Evolutionary conservation across 2,113 vertebrate genomes (phyloP), one percentile per base, ranked within the genome.

Genomic region (mouse (Mus musculus)): DNA sequence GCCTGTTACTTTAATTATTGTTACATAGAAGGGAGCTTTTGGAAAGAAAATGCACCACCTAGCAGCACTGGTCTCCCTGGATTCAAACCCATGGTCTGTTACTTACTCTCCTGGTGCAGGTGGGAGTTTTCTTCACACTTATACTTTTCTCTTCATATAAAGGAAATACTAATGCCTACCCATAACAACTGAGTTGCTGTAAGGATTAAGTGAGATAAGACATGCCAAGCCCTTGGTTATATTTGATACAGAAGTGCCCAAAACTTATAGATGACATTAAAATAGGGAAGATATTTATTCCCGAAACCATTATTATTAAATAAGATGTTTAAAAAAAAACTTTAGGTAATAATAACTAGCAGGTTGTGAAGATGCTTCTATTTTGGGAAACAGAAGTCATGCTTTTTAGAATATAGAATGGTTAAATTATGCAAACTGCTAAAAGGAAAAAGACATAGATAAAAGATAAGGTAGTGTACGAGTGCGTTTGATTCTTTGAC

Each of bases 381-480:
- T 85, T 88, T 92, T n/a, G 77, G 13, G 52, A 96, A 84, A 87
- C 14, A 81, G 49, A 39, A 94, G 72, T 12, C 22, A 24, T 33
- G 11, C 28, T 93, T n/a, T 80, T 92, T 88, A 75, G 52, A 88
- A 96, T 93, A 96, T 17, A 56, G 49, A 63, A 56, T 75, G n/a
- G 73, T 88, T 88, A 78, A 92, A 94, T 80, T 92, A 81, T 61
- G 36, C 26, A 49, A 71, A 85, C 63, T 4, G 0, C 19, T 69
- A 69, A 59, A 54, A 87, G 75, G 54, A 54, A 80, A 82, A 24
- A 84, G 42, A n/a, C 46, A 30, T 13, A 78, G 82, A 39, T 36
- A 86, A 93, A n/a, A 94, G 39, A 49, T 14, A 73, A 90, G 63
- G 13, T 1, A 4, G 42, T 24, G 61, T 36, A 26, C 19, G 7